Conservation (phyloP, 2,888 invertebrate species). For the Trimorus sp. region DNA sequence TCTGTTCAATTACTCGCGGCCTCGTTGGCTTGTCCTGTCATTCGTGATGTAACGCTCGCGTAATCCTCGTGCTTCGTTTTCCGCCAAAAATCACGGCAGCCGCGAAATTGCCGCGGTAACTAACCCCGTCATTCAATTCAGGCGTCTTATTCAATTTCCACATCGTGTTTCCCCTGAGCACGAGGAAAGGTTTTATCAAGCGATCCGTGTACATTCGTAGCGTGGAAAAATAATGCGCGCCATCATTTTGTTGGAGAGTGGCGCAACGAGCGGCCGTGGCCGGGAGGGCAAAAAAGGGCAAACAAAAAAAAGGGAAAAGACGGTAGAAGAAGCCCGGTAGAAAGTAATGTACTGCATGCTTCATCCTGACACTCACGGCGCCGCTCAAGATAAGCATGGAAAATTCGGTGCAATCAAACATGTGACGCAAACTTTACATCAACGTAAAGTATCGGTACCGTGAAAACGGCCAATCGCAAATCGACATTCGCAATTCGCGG, state of each 20-base stretch:
- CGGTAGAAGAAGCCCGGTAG: too few species aligned
- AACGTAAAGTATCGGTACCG: conserved; percentile 8
- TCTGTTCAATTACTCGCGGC: too few species aligned
- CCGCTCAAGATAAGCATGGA: conserved; percentile 48
- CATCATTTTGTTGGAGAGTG: conserved; percentile 48
- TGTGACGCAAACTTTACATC: conserved; percentile 57
- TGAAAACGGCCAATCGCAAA: too few species aligned
- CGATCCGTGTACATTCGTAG: conserved; percentile 42
- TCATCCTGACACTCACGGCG: conserved; percentile 47
- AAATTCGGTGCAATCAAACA: conserved; percentile 60
- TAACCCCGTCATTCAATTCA: conserved; percentile 22
- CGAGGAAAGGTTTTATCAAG: conserved; percentile 32
- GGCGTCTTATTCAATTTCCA: conserved; percentile 43
- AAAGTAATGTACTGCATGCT: conserved; percentile 22
- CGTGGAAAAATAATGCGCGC: conserved; percentile 44
- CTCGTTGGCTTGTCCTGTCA: too few species aligned
- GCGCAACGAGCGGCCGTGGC: conserved; percentile 16
- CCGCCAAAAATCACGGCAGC: too few species aligned
- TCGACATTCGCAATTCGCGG: too few species aligned
- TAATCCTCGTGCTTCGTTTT: too few species aligned
- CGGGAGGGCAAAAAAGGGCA: too few species aligned
- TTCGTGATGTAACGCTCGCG: too few species aligned
- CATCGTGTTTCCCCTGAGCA: conserved; percentile 11
- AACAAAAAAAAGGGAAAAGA: too few species aligned
- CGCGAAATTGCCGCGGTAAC: too few species aligned